Evolutionary conservation across 2,797 vertebrate species (phyloP), one percentile per base, ranked within the genome.

Genomic region (Argentina silus): DNA sequence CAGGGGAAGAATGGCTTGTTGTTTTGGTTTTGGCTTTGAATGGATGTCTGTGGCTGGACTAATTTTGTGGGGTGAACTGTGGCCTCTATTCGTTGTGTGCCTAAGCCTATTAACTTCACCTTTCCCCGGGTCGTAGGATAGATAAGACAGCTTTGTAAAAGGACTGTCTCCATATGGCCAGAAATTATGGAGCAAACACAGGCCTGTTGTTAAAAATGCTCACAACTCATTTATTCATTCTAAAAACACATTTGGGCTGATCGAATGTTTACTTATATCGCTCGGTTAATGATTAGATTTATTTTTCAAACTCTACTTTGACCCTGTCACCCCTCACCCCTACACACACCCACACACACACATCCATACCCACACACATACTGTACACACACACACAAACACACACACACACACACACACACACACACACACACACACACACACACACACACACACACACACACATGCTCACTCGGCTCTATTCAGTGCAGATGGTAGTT

Each of bases 31-130:
- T 21, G 57, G 68, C 59, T 53, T 56, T 70, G 50, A 64, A 61
- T 66, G 67, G 65, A 45, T 82, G 74, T 70, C 81, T 68, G 76
- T 59, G 43, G 19, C n/a, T n/a, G 10, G 62, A 23, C 50, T 69
- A 60, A 53, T 69, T 59, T 43, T 43, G 27, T 53, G 27, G 66
- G 15, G 57, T 87, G 86, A 86, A 80, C 81, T 81, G 65, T 85
- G 72, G 27, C 75, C 80, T 83, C 3, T 61, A 17, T 81, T 69
- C 74, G 76, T 72, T 73, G 76, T 72, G 73, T 79, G 64, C 77
- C 48, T 88, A 85, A 85, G 80, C 81, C 83, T 73, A 82, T 91
- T 85, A 90, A 70, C 74, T 80, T 87, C 82, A 83, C 84, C 79
- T 86, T 86, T 77, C 36, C 69, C 83, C 83, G 79, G 53, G 48